Conservation (phyloP, 2,797 vertebrate genomes). For the Catostomus latipinnis region DNA sequence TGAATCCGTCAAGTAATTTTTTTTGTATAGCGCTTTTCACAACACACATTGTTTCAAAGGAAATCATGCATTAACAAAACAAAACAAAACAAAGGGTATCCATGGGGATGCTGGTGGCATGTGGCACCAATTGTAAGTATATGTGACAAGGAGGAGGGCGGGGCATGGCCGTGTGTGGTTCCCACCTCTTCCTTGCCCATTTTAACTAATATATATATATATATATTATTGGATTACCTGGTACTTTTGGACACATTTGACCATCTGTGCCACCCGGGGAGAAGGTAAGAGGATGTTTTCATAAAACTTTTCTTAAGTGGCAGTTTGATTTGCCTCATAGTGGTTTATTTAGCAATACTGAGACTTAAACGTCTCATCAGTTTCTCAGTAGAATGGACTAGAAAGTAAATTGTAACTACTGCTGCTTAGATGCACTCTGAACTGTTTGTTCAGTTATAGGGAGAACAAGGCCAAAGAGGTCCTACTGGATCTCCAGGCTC, state of each 20-base stretch:
- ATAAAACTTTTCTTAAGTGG: slow-evolving; percentile 8
- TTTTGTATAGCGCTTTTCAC: too few relatives aligned
- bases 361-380: slow-evolving; percentile 3
- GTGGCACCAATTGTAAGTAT: slow-evolving; percentile 86
- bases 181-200: too few relatives aligned
- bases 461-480: slow-evolving; percentile 90
- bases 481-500: slow-evolving; percentile 90
- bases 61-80: too few relatives aligned
- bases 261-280: slow-evolving; percentile 52
- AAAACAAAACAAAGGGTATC: slow-evolving; percentile 81
- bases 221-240: slow-evolving; percentile 72
- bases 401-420: not conserved
- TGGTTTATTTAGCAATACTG: not conserved
- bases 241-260: slow-evolving; percentile 52
- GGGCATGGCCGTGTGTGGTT: too few relatives aligned
- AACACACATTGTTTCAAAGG: too few relatives aligned
- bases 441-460: slow-evolving; percentile 75
- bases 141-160: too few relatives aligned
- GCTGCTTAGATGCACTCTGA: slow-evolving; percentile 23
- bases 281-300: slow-evolving; percentile 42
- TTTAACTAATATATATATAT: too few relatives aligned
- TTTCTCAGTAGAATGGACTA: slow-evolving; percentile 1
- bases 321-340: not conserved
- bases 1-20: not conserved
- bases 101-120: slow-evolving; percentile 88